phyloP scores from a whole-genome alignment of 37 sponge, comb jelly and placozoan genomes.

The Spongilla lacustris region DNA sequence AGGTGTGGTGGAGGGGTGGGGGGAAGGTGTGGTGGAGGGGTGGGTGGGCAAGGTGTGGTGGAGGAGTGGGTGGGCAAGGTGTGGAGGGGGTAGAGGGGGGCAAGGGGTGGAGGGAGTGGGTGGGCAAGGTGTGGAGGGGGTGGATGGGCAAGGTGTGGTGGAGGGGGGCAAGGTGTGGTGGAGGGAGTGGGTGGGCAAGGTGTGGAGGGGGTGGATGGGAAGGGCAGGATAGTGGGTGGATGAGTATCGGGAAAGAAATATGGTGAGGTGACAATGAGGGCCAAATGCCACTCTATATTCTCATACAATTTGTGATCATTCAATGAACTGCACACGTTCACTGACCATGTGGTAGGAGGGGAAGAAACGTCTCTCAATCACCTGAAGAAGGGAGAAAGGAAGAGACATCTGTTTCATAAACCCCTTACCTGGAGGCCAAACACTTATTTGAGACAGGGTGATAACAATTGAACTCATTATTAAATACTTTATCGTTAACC shows the following conservation, averaged over 20 bases:
- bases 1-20: too few relatives aligned
- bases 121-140: too few relatives aligned
- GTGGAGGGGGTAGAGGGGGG: background rate
- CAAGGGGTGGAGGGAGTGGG: background rate
- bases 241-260: background rate
- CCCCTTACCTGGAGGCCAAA: background rate
- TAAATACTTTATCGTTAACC: too few relatives aligned
- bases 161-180: background rate
- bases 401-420: background rate
- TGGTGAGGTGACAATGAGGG: background rate
- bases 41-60: too few relatives aligned
- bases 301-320: background rate
- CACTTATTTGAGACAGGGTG: too few relatives aligned
- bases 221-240: background rate
- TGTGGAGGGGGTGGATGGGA: background rate
- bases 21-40: too few relatives aligned
- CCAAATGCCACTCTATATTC: background rate
- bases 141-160: too few relatives aligned
- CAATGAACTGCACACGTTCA: background rate
- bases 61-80: background rate
- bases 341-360: conserved; percentile 13
- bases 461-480: too few relatives aligned
- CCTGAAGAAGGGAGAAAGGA: background rate
- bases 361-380: conserved; percentile 18
- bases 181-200: background rate